These are phyloP conservation scores for Nothocercus nigrocapillus DNA, from an alignment of 2,113 vertebrate species.

Conservation along the genomic window DNA sequence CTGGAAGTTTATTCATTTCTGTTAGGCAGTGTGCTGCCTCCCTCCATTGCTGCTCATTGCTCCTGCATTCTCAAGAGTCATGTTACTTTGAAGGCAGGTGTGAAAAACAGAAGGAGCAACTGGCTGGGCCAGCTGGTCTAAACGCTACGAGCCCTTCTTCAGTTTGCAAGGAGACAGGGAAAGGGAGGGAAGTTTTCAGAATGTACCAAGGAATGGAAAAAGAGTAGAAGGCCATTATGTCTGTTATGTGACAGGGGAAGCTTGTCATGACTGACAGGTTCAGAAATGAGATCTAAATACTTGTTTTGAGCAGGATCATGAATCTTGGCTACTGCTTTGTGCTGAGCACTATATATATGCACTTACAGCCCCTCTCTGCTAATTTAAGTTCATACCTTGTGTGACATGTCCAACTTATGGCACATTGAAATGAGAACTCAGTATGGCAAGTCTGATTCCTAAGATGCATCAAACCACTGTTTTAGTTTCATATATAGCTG, in stretches of 20 bases:
- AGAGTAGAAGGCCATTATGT: background rate
- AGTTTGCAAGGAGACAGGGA: background rate
- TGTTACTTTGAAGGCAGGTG: background rate
- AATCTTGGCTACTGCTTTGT: background rate
- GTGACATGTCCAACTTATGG: background rate
- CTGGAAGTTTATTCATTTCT: background rate
- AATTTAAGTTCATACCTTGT: background rate
- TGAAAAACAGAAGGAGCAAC: background rate
- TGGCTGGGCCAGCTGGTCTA: background rate
- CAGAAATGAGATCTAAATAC: background rate
- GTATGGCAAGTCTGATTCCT: background rate
- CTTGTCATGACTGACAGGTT: background rate
- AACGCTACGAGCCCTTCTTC: background rate
- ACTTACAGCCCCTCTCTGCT: background rate
- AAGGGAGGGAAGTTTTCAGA: background rate
- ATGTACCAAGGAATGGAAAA: background rate
- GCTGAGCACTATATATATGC: background rate
- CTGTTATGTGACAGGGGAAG: background rate
- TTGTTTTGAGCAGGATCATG: background rate
- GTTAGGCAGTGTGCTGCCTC: background rate
- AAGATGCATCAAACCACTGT: background rate
- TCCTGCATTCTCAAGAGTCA: background rate
- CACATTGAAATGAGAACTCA: background rate
- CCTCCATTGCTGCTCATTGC: background rate
- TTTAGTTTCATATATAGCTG: background rate